Conservation (phyloP, 2,797 vertebrate species). For the Lagodon rhomboides region DNA sequence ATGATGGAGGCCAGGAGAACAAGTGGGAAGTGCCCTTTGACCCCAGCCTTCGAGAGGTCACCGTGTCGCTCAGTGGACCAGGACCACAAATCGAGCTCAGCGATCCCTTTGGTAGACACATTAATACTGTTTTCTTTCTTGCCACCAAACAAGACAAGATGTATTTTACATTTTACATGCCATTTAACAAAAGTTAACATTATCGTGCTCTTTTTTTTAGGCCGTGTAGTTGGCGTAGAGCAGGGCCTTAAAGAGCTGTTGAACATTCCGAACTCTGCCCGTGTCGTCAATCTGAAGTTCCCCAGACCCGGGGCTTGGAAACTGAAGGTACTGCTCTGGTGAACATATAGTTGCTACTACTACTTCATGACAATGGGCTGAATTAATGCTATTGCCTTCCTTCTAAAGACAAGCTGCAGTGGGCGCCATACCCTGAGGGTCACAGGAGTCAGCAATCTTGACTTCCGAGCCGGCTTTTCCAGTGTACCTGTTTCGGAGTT, state of each 20-base stretch:
- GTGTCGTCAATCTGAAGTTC: conserved; percentile 91
- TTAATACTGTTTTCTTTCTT: background rate
- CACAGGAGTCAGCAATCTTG: conserved; percentile 92
- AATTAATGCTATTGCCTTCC: conserved; percentile 25
- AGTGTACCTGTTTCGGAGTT: conserved; percentile 84
- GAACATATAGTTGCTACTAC: background rate
- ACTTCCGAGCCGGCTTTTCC: conserved; percentile 93
- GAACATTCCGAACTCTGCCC: conserved; percentile 94
- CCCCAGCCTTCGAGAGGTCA: conserved; percentile 94
- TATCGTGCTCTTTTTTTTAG: conserved; percentile 71
- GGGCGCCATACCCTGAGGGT: conserved; percentile 94
- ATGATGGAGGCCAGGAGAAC: conserved; percentile 88
- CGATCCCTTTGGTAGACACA: conserved; percentile 89
- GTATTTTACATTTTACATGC: background rate
- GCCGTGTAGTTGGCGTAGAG: conserved; percentile 86
- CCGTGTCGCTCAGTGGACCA: conserved; percentile 94
- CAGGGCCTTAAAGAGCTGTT: conserved; percentile 91
- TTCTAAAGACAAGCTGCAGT: conserved; percentile 88
- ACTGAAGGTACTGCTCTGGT: conserved; percentile 87
- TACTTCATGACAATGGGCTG: background rate
- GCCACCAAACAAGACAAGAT: background rate
- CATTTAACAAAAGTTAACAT: background rate
- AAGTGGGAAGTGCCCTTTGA: conserved; percentile 93
- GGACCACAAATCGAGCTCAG: conserved; percentile 89
- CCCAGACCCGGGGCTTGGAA: conserved; percentile 90